phyloP scores from a whole-genome alignment of 1,140 invertebrate genomes.

The Drosophila athabasca region DNA sequence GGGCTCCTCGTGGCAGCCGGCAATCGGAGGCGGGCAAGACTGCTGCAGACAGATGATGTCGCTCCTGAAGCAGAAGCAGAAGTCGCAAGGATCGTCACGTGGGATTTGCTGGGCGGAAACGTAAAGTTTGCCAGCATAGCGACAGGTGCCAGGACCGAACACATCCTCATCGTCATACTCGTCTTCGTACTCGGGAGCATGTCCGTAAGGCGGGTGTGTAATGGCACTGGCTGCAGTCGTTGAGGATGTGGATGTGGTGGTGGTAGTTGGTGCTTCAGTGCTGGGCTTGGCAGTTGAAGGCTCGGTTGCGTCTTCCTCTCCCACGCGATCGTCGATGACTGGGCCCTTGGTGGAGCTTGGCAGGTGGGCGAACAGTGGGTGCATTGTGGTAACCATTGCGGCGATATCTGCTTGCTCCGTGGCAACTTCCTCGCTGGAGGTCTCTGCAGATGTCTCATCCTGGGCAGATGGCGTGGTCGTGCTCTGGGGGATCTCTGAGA shows the following conservation, averaged over 20 bases:
- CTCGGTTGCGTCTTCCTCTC: conserved; percentile 37
- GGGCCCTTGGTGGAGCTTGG: conserved; percentile 50
- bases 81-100: conserved; percentile 96
- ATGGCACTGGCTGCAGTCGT: conserved; percentile 56
- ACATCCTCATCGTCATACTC: conserved; percentile 89
- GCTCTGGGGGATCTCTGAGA: conserved; percentile 45
- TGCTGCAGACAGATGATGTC: conserved; percentile 98
- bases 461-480: conserved; percentile 20
- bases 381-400: conserved; percentile 48
- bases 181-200: conserved; percentile 84
- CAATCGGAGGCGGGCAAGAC: conserved; percentile 96
- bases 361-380: conserved; percentile 68
- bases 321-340: conserved; percentile 52
- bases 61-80: conserved; percentile 98
- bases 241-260: conserved; percentile 50
- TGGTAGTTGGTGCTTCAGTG: conserved; percentile 37
- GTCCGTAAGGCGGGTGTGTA: conserved; percentile 77
- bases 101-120: conserved; percentile 97
- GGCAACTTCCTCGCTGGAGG: conserved; percentile 42
- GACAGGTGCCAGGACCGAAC: conserved; percentile 94
- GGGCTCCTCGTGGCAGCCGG: conserved; percentile 94
- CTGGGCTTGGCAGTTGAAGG: conserved; percentile 20
- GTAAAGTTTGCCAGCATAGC: conserved; percentile 95
- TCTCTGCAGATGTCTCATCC: conserved; percentile 49
- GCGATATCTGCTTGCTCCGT: conserved; percentile 33